Base-by-base conservation (phyloP, 2,113 vertebrate species). In the Equus przewalskii region DNA sequence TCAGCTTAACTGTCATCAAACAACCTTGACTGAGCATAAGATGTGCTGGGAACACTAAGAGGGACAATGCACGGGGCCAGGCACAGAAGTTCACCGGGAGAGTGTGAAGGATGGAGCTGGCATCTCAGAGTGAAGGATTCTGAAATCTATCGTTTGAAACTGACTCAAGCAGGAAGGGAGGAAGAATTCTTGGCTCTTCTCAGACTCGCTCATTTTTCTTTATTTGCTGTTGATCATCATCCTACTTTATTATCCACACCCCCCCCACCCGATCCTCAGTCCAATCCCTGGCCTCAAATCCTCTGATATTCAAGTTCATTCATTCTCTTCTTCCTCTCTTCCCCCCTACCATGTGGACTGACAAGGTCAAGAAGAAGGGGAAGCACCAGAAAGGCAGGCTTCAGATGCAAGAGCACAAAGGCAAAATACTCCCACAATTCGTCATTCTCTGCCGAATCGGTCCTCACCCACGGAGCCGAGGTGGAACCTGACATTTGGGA, bases 361-460 rank as follows among this genome's bases (percentile, higher is more conserved):
- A 33, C 46, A 28, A 73, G n/a, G n/a, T 30, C 46, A 33, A 3
- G 72, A 70, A 30, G 51, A 18, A 15, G 51, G 19, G 16, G 19
- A 33, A 12, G 15, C 5, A 22, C 0, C 5, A 30, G 83, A 36
- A 15, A 19, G 0, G 6, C 64, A 15, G 65, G 51, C 13, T 22
- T 11, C 28, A 4, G 86, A 18, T 6, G n/a, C 54, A 6, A 13
- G 6, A 56, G 24, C 3, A 0, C 33, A n/a, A 54, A 6, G 76
- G 18, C 3, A 24, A 18, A 4, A 1, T 12, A 24, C 10, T 2
- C 11, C 72, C 33, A 24, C 0, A 1, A 6, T 2, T 33, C 18
- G 0, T 13, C 13, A 2, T 15, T 3, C 36, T 2, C 49, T 0
- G 14, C 26, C 12, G 0, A 4, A 7, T 3, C 56, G 0, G 21